Percentiles rank a stretch among this genome's conserved stretches.
Conservation (phyloP, 2,888 invertebrate genomes). For the Erynnis tages region DNA sequence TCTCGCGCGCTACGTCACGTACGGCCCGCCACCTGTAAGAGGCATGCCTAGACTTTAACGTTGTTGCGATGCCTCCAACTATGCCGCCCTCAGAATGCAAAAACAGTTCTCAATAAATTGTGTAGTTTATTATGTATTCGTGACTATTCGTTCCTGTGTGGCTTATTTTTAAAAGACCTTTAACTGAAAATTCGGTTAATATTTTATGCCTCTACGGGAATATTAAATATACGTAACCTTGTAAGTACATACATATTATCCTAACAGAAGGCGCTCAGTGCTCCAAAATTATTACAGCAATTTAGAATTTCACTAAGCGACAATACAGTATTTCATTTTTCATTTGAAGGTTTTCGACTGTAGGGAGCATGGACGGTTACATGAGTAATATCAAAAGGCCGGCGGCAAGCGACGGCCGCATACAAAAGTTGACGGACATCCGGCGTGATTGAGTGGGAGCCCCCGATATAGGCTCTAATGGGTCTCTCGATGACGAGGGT, state of each 20-base stretch:
- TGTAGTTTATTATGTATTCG: neutral
- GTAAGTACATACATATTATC: too few relatives aligned
- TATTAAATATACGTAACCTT: too few relatives aligned
- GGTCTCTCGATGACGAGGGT: slow-evolving; percentile 50
- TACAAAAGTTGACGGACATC: slow-evolving; percentile 70
- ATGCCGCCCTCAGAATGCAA: slow-evolving; percentile 9
- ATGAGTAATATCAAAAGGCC: slow-evolving; percentile 52
- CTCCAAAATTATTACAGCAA: too few relatives aligned
- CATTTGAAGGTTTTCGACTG: slow-evolving; percentile 37
- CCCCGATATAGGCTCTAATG: slow-evolving; percentile 68
- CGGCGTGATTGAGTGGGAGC: slow-evolving; percentile 67
- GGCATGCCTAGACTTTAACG: slow-evolving; percentile 11
- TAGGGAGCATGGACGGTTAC: slow-evolving; percentile 39
- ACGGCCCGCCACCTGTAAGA: neutral
- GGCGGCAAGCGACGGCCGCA: slow-evolving; percentile 46
- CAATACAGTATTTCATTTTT: slow-evolving; percentile 4
- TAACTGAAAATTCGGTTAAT: too few relatives aligned
- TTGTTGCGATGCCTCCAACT: slow-evolving; percentile 14
- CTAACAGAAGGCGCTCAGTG: too few relatives aligned
- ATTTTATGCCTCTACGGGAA: too few relatives aligned
- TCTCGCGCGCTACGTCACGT: slow-evolving; percentile 15
- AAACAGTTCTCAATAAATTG: neutral
- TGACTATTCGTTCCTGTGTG: too few relatives aligned
- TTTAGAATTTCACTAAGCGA: too few relatives aligned
- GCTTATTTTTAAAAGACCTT: too few relatives aligned